Evolutionary conservation across 2,888 invertebrate species (phyloP), one percentile per base, ranked within the genome.

Genomic region (Ferdinandea cuprea): DNA sequence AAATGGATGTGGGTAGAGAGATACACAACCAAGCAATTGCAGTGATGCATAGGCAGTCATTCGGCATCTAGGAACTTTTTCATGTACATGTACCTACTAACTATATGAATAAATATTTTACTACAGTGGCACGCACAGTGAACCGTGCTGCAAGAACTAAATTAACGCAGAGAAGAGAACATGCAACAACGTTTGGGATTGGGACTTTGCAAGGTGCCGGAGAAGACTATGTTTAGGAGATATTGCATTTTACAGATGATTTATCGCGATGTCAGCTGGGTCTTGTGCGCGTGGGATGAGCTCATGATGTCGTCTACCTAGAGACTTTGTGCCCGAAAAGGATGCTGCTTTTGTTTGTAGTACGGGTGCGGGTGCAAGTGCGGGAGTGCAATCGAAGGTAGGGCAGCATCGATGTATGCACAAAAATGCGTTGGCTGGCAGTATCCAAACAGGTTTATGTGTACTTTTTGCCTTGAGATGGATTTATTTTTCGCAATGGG

Each of bases 161-260:
- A 73, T 65, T 73, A 56, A 73, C 65, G 72, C 63, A 54, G 19
- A 46, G 46, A 72, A 61, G 28, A 46, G 46, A 72, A 61, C 61
- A 46, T 25, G 35, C 6, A 25, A 48, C 35, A n/a, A n/a, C n/a
- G 19, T 46, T 46, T 6, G 35, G 52, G 56, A 35, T 8, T 17
- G 21, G 46, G 48, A 1, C 6, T 21, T 65, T 46, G 63, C 46
- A 63, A 73, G 73, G 65, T 73, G 73, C n/a, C 37, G 30, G 40
- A 28, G 40, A 28, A 15, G 61, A 44, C 56, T 65, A 56, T 32
- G 65, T 30, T 48, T 48, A 37, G 40, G 65, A 73, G 52, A 54
- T 56, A 65, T 73, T 56, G 73, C 73, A 65, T 65, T 56, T 56
- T 56, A 15, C 56, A 56, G 54, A 73, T 73, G 73, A 73, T 65